Percentiles rank a stretch among this genome's conserved stretches.
Evolutionary conservation across 2,797 vertebrate species (phyloP).

Genomic region (Melopsittacus undulatus): DNA sequence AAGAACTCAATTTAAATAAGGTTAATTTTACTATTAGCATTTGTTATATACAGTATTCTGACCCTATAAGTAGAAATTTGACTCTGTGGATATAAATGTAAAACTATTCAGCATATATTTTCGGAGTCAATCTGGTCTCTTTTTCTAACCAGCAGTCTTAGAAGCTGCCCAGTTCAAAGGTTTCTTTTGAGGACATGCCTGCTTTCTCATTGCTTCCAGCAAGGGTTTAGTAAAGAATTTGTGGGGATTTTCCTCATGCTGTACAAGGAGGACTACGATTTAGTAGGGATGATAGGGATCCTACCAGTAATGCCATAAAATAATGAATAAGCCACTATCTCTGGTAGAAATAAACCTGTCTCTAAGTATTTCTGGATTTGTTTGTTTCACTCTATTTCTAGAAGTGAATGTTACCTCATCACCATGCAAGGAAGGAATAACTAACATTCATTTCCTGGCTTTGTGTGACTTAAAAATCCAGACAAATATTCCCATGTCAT

Average conservation of each 20-base stretch:
- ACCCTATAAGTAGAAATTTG: fast-evolving
- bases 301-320: not conserved
- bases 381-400: not conserved
- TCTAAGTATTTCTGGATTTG: not conserved
- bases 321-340: not conserved
- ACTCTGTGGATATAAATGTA: not conserved
- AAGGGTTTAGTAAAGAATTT: not conserved
- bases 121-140: not conserved
- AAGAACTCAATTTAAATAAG: not conserved
- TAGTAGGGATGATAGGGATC: not conserved
- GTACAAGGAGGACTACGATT: not conserved
- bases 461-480: not conserved
- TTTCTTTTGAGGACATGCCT: not conserved
- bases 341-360: not conserved
- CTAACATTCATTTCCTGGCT: not conserved
- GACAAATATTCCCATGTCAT: not conserved
- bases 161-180: not conserved
- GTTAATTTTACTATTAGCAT: not conserved
- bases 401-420: not conserved
- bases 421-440: not conserved
- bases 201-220: not conserved
- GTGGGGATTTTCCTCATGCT: not conserved
- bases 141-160: not conserved
- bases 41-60: not conserved
- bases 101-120: not conserved